Conservation (phyloP, 1,140 invertebrate genomes). For the Bilobella aurantiaca region DNA sequence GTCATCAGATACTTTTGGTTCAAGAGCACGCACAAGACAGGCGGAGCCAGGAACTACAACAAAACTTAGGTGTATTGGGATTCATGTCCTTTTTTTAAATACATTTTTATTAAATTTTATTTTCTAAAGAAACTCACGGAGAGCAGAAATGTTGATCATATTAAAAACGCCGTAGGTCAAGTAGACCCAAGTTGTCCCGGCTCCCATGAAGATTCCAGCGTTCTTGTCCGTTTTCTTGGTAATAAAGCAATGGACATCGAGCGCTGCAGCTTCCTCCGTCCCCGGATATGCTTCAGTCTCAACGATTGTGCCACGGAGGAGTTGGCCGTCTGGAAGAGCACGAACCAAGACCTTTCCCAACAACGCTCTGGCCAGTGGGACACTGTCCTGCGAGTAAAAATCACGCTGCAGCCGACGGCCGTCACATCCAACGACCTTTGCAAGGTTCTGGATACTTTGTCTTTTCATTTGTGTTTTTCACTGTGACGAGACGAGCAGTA, state of each 20-base stretch:
- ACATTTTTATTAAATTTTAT: too few species aligned
- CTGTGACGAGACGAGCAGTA: too few species aligned
- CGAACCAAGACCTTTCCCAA: conserved; percentile 53
- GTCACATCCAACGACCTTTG: not conserved
- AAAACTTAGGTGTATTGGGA: too few species aligned
- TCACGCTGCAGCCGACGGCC: not conserved
- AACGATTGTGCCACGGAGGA: conserved; percentile 57
- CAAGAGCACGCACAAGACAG: conserved; percentile 59
- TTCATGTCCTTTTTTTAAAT: too few species aligned
- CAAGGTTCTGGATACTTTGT: not conserved
- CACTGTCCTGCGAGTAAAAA: conserved; percentile 22
- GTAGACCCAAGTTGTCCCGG: conserved; percentile 61
- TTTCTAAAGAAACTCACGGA: too few species aligned
- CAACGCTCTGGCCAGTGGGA: conserved; percentile 17
- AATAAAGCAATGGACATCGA: conserved; percentile 48
- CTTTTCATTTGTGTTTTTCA: conserved; percentile 1
- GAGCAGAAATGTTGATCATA: not conserved
- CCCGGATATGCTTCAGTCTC: conserved; percentile 71
- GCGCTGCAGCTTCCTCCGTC: conserved; percentile 56
- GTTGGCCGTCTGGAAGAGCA: conserved; percentile 44
- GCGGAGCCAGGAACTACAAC: conserved; percentile 50
- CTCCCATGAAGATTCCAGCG: conserved; percentile 65
- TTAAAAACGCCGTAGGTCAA: not conserved
- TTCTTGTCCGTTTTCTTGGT: conserved; percentile 56
- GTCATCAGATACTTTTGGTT: conserved; percentile 47